phyloP scores from a whole-genome alignment of 2,113 vertebrate genomes.

The Pycnonotus jocosus region DNA sequence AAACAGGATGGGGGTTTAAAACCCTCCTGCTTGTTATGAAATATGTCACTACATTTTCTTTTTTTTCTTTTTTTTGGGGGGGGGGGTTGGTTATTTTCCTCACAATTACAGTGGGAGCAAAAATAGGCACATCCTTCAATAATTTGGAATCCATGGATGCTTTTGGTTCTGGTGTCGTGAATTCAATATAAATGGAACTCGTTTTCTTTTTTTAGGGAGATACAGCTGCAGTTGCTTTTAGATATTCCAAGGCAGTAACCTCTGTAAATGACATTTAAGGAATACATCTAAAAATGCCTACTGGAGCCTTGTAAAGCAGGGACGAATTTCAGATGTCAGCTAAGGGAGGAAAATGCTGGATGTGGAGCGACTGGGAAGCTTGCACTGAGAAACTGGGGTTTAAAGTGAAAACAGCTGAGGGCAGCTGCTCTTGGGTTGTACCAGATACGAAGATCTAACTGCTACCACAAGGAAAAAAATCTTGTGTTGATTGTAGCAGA shows the following conservation, averaged over 20 bases:
- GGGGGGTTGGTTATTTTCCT: conserved; percentile 3
- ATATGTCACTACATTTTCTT: neutral
- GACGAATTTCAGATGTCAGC: neutral
- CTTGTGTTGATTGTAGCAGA: neutral
- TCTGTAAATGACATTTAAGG: conserved; percentile 13
- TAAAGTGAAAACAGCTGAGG: conserved; percentile 27
- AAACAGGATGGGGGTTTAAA: neutral
- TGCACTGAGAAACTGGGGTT: neutral
- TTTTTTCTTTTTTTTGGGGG: fast-evolving
- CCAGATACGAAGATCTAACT: neutral
- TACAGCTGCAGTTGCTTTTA: conserved; percentile 55
- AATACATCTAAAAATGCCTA: conserved; percentile 23
- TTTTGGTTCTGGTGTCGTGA: conserved; percentile 5
- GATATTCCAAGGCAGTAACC: conserved; percentile 18
- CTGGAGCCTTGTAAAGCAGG: neutral
- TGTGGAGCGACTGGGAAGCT: neutral
- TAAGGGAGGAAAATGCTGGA: neutral
- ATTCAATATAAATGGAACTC: conserved; percentile 34
- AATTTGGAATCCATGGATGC: conserved; percentile 42
- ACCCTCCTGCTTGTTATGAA: neutral
- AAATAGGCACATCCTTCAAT: conserved; percentile 47
- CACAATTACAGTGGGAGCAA: conserved; percentile 9
- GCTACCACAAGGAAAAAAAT: neutral
- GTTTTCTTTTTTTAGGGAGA: conserved; percentile 50
- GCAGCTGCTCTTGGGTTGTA: conserved; percentile 10